Conservation (phyloP, 2,888 invertebrate genomes). For the Aphidius colemani region DNA sequence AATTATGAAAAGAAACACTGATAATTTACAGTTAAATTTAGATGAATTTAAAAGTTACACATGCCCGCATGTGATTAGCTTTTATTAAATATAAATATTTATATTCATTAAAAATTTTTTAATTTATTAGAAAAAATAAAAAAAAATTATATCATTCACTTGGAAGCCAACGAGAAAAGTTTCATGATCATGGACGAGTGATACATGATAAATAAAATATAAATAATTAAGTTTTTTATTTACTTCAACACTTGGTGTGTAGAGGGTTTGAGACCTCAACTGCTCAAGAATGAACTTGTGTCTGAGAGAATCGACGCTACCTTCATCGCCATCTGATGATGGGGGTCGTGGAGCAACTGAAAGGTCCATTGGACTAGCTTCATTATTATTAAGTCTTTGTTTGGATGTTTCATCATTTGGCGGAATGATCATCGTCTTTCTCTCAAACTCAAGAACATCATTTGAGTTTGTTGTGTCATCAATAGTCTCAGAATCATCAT, state of each 20-base stretch:
- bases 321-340: conserved; percentile 52
- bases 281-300: conserved; percentile 57
- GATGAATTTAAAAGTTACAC: not conserved
- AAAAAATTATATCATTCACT: no score
- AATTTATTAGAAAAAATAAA: no score
- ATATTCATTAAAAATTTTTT: no score
- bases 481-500: conserved; percentile 34
- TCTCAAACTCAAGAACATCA: conserved; percentile 48
- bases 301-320: conserved; percentile 55
- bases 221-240: conserved; percentile 28
- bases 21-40: no score
- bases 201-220: not conserved
- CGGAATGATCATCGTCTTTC: conserved; percentile 47
- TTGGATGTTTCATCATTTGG: conserved; percentile 47
- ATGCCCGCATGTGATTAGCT: not conserved
- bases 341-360: conserved; percentile 56
- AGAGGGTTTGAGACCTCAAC: conserved; percentile 54
- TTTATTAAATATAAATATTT: no score
- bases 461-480: conserved; percentile 39
- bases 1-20: no score
- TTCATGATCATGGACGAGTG: no score
- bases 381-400: conserved; percentile 53
- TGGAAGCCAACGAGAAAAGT: no score
- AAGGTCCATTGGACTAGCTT: conserved; percentile 56
- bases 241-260: conserved; percentile 54